A percentile compares a stretch with the other conserved stretches of the same genome.
Evolutionary conservation across 1,140 invertebrate species (phyloP).

Genomic region (Brachionus koreanus): DNA sequence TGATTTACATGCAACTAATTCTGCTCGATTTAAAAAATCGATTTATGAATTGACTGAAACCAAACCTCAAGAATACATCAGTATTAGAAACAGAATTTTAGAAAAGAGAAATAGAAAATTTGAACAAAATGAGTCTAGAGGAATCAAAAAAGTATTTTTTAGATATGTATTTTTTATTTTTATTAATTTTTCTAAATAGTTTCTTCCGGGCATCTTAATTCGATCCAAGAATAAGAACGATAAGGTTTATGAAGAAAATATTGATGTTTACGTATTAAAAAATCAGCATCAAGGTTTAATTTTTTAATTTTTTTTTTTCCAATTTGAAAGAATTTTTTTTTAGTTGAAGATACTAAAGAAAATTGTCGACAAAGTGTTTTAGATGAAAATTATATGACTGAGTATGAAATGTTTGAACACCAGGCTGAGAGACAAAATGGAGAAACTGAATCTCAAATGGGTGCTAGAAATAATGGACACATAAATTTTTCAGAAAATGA

Average conservation of each 20-base stretch:
- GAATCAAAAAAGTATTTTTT: background rate
- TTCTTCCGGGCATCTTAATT: background rate
- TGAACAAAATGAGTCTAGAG: background rate
- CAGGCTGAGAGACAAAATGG: slow-evolving; percentile 13
- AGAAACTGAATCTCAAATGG: slow-evolving; percentile 25
- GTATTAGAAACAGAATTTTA: background rate
- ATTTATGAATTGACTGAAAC: background rate
- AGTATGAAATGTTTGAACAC: slow-evolving; percentile 30
- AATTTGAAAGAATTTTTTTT: background rate
- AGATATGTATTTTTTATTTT: background rate
- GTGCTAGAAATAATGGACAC: background rate
- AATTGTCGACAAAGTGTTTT: background rate
- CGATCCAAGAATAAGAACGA: background rate
- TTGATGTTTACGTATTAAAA: background rate
- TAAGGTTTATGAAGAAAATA: background rate
- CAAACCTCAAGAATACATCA: slow-evolving; percentile 1
- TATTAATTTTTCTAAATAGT: background rate
- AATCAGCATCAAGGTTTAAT: background rate
- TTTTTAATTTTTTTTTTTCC: background rate
- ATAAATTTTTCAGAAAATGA: background rate
- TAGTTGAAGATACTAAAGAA: background rate
- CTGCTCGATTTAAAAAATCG: background rate
- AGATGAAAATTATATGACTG: slow-evolving; percentile 33
- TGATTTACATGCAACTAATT: slow-evolving; percentile 18
- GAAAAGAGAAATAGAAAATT: background rate